These are phyloP conservation scores for Melanitta fusca DNA, from an alignment of 2,797 vertebrate genomes.

Conservation along the genomic window DNA sequence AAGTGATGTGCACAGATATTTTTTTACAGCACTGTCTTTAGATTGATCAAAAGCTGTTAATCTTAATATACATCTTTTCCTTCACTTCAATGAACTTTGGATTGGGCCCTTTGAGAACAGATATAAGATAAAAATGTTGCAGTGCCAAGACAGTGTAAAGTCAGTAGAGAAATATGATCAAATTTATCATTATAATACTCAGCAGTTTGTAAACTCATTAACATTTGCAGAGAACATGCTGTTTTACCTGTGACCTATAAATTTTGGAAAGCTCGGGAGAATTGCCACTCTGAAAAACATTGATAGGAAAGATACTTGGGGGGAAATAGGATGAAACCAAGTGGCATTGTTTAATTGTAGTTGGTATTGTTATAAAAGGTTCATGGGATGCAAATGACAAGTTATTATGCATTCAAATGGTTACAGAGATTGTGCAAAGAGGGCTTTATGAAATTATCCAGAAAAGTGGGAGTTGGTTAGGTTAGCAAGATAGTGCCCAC, in stretches of 20 bases:
- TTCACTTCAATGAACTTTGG: conserved; percentile 48
- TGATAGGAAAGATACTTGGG: conserved; percentile 20
- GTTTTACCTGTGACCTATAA: conserved; percentile 63
- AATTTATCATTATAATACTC: conserved; percentile 54
- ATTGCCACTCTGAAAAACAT: conserved; percentile 9
- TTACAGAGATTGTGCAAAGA: background rate
- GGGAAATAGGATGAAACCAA: conserved; percentile 4
- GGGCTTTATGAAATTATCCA: background rate
- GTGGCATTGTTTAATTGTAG: conserved; percentile 19
- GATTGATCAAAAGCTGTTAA: conserved; percentile 49
- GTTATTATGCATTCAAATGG: background rate
- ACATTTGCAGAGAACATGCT: conserved; percentile 55
- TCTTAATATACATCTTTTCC: conserved; percentile 33
- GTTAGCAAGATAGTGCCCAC: background rate
- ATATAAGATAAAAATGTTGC: conserved; percentile 39
- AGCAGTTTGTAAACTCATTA: conserved; percentile 71
- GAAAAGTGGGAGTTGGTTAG: background rate
- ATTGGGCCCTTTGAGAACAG: conserved; percentile 29
- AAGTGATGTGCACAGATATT: conserved; percentile 4
- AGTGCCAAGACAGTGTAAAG: conserved; percentile 7
- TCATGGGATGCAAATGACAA: conserved; percentile 22
- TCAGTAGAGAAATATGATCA: conserved; percentile 39
- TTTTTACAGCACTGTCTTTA: conserved; percentile 18
- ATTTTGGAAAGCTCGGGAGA: conserved; percentile 44
- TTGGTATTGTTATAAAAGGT: background rate